phyloP scores from a whole-genome alignment of 53 echinoderm and acorn worm species.

The Astropecten irregularis region DNA sequence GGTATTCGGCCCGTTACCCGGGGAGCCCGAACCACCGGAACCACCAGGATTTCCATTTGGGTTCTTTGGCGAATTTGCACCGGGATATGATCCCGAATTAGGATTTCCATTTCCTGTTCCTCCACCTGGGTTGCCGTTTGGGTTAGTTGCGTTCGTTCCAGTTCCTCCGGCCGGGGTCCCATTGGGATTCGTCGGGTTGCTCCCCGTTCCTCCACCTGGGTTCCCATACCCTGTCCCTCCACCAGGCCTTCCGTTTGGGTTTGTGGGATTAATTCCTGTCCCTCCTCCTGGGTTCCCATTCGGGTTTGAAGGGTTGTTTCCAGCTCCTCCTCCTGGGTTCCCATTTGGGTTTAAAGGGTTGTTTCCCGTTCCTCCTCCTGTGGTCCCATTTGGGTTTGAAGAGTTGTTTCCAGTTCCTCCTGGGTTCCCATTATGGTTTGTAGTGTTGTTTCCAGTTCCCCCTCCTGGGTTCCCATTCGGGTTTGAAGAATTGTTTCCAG shows the following conservation, averaged over 20 bases:
- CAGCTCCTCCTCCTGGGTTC: background rate
- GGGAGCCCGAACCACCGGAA: too few relatives aligned
- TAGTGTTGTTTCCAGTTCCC: background rate
- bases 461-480: background rate
- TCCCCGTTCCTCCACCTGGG: constrained; percentile 3
- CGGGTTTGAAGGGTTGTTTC: too few relatives aligned
- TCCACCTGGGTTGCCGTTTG: too few relatives aligned
- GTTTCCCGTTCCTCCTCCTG: background rate
- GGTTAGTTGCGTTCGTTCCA: too few relatives aligned
- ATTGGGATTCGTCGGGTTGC: background rate
- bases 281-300: background rate
- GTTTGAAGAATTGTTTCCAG: background rate
- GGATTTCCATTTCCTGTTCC: too few relatives aligned
- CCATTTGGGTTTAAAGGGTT: constrained; percentile 2
- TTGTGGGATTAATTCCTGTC: too few relatives aligned
- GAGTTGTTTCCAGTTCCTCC: background rate
- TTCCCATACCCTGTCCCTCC: constrained; percentile 2
- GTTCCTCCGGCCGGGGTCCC: constrained; percentile 13
- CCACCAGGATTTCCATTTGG: background rate
- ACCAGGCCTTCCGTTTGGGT: background rate
- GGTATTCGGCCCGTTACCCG: too few relatives aligned
- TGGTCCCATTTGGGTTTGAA: background rate
- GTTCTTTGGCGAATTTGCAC: background rate
- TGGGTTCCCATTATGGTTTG: too few relatives aligned
- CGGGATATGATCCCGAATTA: background rate